A percentile compares a stretch with the other conserved stretches of the same genome.
phyloP scores from a whole-genome alignment of 2,113 vertebrate genomes.

The Onychorhynchus coronatus region DNA sequence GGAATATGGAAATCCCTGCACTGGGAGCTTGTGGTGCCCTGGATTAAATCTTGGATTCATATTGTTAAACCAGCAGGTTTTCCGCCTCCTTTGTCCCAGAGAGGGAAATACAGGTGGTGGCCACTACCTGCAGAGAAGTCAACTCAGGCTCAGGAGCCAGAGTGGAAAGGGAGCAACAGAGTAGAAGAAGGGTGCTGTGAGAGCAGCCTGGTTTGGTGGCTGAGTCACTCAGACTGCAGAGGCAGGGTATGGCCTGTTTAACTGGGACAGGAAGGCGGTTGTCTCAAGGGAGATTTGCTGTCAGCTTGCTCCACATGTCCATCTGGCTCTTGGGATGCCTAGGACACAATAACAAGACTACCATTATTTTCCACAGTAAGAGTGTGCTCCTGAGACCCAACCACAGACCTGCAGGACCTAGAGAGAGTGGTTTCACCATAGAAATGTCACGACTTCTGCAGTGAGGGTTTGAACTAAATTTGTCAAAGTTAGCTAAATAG shows the following conservation, averaged over 20 bases:
- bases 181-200: neutral
- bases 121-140: neutral
- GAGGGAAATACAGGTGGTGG: neutral
- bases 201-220: neutral
- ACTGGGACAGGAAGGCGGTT: neutral
- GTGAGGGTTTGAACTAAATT: neutral
- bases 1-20: too few species aligned
- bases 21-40: too few species aligned
- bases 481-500: neutral
- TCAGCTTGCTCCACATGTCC: neutral
- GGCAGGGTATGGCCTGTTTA: neutral
- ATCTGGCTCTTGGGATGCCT: neutral
- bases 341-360: neutral
- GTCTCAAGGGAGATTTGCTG: neutral
- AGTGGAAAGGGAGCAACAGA: neutral
- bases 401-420: neutral
- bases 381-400: neutral
- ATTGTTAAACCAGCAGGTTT: neutral
- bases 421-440: neutral
- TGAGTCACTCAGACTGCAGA: neutral
- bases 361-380: neutral
- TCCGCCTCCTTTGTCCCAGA: neutral
- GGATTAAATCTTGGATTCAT: too few species aligned
- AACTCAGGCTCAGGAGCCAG: neutral
- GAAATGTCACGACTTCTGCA: neutral